Evolutionary conservation across 2,888 invertebrate genomes (phyloP).

Genomic region (Drosophila paramelanica): DNA sequence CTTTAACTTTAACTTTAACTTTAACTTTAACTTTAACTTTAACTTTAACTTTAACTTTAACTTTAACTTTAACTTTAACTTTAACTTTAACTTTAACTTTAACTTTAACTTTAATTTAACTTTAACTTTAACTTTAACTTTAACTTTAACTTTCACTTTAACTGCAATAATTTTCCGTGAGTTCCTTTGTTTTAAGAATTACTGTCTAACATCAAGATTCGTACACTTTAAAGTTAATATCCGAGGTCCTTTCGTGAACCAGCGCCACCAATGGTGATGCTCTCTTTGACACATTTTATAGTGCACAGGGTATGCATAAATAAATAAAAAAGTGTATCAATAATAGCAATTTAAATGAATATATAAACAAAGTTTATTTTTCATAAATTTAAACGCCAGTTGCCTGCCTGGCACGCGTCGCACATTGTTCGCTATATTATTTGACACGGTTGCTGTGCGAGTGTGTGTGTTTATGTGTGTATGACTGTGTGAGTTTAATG

Average conservation of each 20-base stretch:
- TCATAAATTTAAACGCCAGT: constrained; percentile 46
- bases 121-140: too few species aligned
- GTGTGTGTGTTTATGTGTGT: neutral
- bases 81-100: too few species aligned
- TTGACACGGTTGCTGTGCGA: neutral
- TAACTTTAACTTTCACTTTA: too few species aligned
- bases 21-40: too few species aligned
- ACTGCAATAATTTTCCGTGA: too few species aligned
- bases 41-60: too few species aligned
- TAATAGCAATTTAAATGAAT: constrained; percentile 49
- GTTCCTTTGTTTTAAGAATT: too few species aligned
- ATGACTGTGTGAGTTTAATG: constrained; percentile 31
- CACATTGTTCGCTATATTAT: constrained; percentile 14
- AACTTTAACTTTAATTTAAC: too few species aligned
- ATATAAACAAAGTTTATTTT: constrained; percentile 46
- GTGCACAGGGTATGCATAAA: constrained; percentile 9
- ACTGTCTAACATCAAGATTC: too few species aligned
- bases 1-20: too few species aligned
- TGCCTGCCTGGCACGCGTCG: neutral
- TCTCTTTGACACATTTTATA: neutral
- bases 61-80: too few species aligned
- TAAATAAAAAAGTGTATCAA: constrained; percentile 22
- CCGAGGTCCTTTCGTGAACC: neutral
- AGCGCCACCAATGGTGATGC: neutral
- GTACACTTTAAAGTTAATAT: too few species aligned